Evolutionary conservation across 2,113 vertebrate genomes (phyloP).

Genomic region (Echinops telfairi): DNA sequence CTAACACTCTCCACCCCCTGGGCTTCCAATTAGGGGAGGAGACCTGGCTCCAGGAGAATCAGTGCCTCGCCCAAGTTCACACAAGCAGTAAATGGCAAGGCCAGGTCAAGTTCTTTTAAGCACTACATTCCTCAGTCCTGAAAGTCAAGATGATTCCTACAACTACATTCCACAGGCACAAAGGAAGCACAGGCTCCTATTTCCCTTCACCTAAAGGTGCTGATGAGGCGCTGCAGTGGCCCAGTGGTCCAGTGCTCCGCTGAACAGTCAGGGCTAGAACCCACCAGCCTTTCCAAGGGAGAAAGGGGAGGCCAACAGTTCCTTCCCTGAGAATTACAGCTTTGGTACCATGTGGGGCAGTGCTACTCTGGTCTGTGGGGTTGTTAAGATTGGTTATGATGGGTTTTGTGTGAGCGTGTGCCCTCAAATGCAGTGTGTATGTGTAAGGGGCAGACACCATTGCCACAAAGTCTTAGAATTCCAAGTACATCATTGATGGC

Average conservation of each 20-base stretch:
- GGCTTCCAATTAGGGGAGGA: no score
- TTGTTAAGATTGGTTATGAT: no score
- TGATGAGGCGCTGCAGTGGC: no score
- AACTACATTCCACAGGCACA: neutral
- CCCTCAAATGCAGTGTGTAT: no score
- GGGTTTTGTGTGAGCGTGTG: no score
- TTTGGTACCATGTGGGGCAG: neutral
- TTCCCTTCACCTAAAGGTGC: neutral
- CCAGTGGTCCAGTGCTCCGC: no score
- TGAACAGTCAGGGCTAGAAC: no score
- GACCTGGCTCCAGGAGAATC: no score
- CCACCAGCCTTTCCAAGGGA: neutral
- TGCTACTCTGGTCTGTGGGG: no score
- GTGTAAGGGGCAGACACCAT: neutral
- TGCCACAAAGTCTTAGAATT: neutral
- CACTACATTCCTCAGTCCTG: neutral
- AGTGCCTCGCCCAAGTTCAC: no score
- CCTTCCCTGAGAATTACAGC: neutral
- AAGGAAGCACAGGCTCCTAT: neutral
- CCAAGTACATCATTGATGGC: neutral
- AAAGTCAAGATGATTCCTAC: neutral
- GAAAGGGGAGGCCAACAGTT: neutral
- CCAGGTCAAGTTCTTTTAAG: neutral
- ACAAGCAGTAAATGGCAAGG: neutral
- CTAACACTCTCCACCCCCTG: no score